phyloP scores from a whole-genome alignment of 2,888 invertebrate species.

The Drosophila emarginata region DNA sequence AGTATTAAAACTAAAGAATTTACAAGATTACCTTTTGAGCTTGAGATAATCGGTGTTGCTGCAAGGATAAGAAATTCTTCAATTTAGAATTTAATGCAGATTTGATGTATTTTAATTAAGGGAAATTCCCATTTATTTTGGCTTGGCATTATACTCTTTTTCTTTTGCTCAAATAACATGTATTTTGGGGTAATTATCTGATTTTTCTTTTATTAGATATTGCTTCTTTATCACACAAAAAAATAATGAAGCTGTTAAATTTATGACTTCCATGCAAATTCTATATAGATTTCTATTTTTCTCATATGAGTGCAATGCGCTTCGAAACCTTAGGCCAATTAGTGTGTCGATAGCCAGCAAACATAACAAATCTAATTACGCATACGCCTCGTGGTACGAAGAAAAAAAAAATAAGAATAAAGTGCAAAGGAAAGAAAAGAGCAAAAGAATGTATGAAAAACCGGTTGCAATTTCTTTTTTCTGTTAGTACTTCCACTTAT shows the following conservation, averaged over 20 bases:
- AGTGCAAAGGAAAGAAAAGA: conserved; percentile 12
- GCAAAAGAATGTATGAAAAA: conserved; percentile 6
- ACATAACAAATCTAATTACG: conserved; percentile 67
- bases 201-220: too few relatives aligned
- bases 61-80: too few relatives aligned
- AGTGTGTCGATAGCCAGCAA: conserved; percentile 31
- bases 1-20: neutral
- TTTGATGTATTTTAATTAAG: too few relatives aligned
- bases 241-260: neutral
- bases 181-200: too few relatives aligned
- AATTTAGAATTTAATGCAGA: too few relatives aligned
- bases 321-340: conserved; percentile 55
- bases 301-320: conserved; percentile 17
- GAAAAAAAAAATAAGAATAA: conserved; percentile 8
- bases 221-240: too few relatives aligned
- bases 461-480: conserved; percentile 39
- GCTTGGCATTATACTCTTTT: too few relatives aligned
- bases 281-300: neutral
- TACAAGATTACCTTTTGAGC: too few relatives aligned
- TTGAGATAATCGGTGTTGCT: too few relatives aligned
- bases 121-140: too few relatives aligned
- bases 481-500: conserved; percentile 15
- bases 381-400: conserved; percentile 55
- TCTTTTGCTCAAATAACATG: too few relatives aligned
- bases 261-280: neutral